phyloP scores from a whole-genome alignment of 2,888 invertebrate genomes.

The Polydrusus cervinus region DNA sequence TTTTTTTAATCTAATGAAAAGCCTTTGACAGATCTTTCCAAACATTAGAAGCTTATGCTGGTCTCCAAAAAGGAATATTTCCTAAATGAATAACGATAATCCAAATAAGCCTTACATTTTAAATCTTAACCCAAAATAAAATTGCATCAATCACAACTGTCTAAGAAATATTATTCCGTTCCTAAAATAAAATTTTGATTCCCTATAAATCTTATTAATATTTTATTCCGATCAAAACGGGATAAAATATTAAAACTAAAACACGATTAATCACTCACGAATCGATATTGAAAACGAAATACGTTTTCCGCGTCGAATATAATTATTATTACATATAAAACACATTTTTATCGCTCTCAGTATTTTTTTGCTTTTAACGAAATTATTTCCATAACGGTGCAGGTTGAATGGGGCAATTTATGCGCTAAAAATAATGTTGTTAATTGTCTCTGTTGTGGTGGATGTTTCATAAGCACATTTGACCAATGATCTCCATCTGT shows the following conservation, averaged over 20 bases:
- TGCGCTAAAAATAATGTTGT: neutral
- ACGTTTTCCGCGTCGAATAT: neutral
- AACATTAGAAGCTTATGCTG: too few relatives aligned
- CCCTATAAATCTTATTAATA: neutral
- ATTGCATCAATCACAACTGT: neutral
- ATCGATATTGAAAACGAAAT: neutral
- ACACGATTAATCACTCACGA: neutral
- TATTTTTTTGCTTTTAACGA: neutral
- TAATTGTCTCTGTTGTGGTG: too few relatives aligned
- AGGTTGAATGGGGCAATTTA: neutral
- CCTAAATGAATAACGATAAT: too few relatives aligned
- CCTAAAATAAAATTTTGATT: neutral
- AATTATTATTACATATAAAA: neutral
- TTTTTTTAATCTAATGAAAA: too few relatives aligned
- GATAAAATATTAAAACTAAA: neutral
- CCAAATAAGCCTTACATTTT: too few relatives aligned
- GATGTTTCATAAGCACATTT: too few relatives aligned
- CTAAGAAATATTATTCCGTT: slow-evolving; percentile 1
- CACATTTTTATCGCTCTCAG: neutral
- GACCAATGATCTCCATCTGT: too few relatives aligned
- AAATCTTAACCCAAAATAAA: neutral
- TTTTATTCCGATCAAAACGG: neutral
- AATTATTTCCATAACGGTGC: neutral
- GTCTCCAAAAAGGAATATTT: too few relatives aligned
- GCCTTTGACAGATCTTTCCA: too few relatives aligned